These are phyloP conservation scores for Danio aesculapii DNA, from an alignment of 2,797 vertebrate species.

Conservation along the genomic window DNA sequence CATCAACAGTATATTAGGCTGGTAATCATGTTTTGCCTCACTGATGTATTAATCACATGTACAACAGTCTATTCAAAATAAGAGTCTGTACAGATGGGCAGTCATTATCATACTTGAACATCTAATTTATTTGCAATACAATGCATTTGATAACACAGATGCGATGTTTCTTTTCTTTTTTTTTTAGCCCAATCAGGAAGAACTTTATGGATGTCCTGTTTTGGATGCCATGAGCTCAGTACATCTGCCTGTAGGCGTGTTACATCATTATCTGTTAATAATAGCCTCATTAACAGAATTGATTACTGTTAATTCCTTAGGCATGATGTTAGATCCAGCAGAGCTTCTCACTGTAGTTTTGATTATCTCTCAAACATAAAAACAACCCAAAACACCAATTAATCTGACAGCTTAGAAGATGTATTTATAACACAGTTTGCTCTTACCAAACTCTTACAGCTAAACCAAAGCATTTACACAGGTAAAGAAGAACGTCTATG, in stretches of 20 bases:
- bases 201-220: conserved; percentile 16
- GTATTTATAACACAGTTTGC: background rate
- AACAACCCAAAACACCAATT: background rate
- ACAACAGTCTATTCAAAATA: no score
- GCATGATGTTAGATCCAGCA: conserved; percentile 9
- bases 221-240: conserved; percentile 9
- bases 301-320: conserved; percentile 20
- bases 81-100: no score
- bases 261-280: conserved; percentile 35
- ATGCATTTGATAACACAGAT: conserved; percentile 1
- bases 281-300: conserved; percentile 40
- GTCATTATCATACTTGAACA: background rate
- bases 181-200: background rate
- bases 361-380: conserved; percentile 1
- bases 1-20: no score
- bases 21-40: no score
- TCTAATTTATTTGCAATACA: background rate
- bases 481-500: background rate
- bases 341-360: background rate
- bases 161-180: background rate
- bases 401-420: background rate
- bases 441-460: background rate
- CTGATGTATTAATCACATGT: no score
- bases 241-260: conserved; percentile 28
- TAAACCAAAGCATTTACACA: background rate